Evolutionary conservation across 2,888 invertebrate species (phyloP), one percentile per base, ranked within the genome.

Genomic region (Philereme transversata): DNA sequence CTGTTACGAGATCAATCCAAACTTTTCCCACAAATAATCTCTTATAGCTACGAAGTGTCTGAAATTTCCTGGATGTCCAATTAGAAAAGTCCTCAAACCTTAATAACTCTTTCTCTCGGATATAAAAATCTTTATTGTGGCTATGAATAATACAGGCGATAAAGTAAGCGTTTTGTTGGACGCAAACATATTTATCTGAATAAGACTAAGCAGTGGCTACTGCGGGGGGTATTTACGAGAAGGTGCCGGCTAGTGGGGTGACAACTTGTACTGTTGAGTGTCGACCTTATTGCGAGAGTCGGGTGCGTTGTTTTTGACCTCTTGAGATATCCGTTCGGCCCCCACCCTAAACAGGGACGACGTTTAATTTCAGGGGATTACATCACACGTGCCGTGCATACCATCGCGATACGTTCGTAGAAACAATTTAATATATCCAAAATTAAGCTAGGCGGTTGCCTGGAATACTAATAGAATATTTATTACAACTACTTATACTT

Each of bases 101-200:
- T n/a, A n/a, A n/a, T n/a, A n/a, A n/a, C 57, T 57, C 64, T 67
- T 67, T 67, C 60, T 59, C 64, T 61, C 35, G 62, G 64, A 61
- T 64, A 74, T 74, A 70, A 69, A 63, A 75, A 72, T 71, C 70
- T 76, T 74, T 76, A 78, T 73, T 68, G 68, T 53, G 65, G 65
- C 59, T 68, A 69, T 78, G 68, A 77, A 74, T 75, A 72, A 75
- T 74, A 73, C 70, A 70, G 65, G 60, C 60, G 62, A 76, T 74
- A 73, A 70, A 74, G 67, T 59, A 64, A 70, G 68, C 68, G 62
- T 73, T 66, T 61, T 63, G 57, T 62, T 69, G 63, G 71, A 74
- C 72, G 67, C 67, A 76, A 73, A 77, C 73, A 76, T 74, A 72
- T 79, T 76, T 77, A 74, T 77, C 69, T 72, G 68, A 75, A 74